Percentiles rank a stretch among this genome's conserved stretches.
phyloP scores from a whole-genome alignment of 2,888 invertebrate genomes.

The Pseudanteris insignis region DNA sequence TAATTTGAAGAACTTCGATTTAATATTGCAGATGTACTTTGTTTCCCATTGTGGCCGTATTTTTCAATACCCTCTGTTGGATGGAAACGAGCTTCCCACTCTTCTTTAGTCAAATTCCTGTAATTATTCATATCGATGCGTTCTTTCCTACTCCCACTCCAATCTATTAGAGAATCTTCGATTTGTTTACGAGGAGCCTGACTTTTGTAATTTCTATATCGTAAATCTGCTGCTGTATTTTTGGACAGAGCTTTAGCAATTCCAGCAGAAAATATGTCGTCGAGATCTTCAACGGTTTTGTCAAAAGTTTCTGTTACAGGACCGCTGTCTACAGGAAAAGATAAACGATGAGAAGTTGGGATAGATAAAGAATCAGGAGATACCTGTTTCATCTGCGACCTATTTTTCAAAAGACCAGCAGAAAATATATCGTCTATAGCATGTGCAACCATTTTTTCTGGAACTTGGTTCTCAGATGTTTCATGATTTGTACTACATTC shows the following conservation, averaged over 20 bases:
- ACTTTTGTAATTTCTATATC: constrained; percentile 16
- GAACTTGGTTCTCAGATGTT: constrained; percentile 16
- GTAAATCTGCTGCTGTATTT: constrained; percentile 10
- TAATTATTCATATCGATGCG: constrained; percentile 55
- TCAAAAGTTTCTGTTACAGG: constrained; percentile 26
- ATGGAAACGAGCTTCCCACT: constrained; percentile 61
- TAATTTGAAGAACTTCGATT: constrained; percentile 3
- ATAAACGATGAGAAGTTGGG: not conserved
- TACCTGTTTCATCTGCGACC: constrained; percentile 27
- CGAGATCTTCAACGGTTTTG: constrained; percentile 50
- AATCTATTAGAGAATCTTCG: constrained; percentile 44
- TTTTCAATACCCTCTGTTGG: constrained; percentile 7
- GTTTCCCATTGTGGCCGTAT: constrained; percentile 2
- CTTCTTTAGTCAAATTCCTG: constrained; percentile 62
- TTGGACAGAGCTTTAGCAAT: constrained; percentile 51
- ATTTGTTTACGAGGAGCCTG: constrained; percentile 23
- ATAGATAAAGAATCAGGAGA: constrained; percentile 17
- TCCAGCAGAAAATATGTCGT: constrained; percentile 56
- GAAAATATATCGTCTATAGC: constrained; percentile 57
- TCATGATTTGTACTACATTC: constrained; percentile 14
- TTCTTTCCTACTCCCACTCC: constrained; percentile 50
- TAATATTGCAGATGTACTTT: not conserved
- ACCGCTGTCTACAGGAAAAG: constrained; percentile 11
- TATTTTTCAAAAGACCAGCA: constrained; percentile 49
- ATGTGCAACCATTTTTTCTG: constrained; percentile 28